Evolutionary conservation across 64 coral and sea anemone genomes (phyloP).

Genomic region (Porites australiensis): DNA sequence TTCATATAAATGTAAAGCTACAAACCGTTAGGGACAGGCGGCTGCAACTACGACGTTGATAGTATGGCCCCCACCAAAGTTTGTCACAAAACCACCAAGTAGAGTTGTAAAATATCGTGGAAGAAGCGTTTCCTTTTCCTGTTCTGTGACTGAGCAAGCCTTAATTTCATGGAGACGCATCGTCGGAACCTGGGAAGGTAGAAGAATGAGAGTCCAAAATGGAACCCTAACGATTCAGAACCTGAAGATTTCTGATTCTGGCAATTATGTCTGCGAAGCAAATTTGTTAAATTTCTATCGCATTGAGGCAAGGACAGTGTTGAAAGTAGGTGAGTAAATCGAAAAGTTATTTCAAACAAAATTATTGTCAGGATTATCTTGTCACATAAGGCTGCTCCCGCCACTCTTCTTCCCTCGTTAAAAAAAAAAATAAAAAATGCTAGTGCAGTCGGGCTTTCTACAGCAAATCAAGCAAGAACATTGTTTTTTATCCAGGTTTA

Average conservation of each 20-base stretch:
- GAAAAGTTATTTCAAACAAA: too few species aligned
- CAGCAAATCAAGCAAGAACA: too few species aligned
- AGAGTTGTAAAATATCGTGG: background rate
- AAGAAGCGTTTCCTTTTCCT: background rate
- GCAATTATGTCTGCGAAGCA: conserved; percentile 3
- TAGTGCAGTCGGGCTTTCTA: too few species aligned
- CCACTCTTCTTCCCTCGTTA: too few species aligned
- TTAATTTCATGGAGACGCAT: conserved; percentile 5
- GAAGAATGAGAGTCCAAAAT: background rate
- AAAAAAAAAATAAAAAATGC: too few species aligned
- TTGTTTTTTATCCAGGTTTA: too few species aligned
- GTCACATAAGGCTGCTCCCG: too few species aligned
- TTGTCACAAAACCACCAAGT: background rate
- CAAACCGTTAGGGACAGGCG: background rate
- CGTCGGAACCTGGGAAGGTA: background rate
- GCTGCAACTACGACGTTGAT: background rate
- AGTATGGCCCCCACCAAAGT: conserved; percentile 1
- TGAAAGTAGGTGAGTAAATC: background rate
- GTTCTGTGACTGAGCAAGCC: background rate
- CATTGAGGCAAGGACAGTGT: background rate
- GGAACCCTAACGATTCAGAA: background rate
- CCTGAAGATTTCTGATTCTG: background rate
- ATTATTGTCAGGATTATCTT: too few species aligned
- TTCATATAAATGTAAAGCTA: background rate
- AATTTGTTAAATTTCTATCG: background rate